A percentile compares a stretch with the other conserved stretches of the same genome.
phyloP scores from a whole-genome alignment of 2,888 invertebrate genomes.

The Pachymerium ferrugineum region DNA sequence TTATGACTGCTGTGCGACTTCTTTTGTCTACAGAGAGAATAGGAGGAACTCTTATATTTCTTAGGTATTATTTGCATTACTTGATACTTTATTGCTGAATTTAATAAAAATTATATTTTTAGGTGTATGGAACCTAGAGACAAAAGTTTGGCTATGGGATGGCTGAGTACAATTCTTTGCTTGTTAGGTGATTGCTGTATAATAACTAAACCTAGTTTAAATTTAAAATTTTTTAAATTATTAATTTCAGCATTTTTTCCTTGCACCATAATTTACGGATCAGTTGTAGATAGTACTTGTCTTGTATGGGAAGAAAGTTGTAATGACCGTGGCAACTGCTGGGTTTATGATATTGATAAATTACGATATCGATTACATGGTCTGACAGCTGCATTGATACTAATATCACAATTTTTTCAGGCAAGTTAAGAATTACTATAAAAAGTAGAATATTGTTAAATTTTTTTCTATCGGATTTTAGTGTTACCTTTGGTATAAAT shows the following conservation, averaged over 20 bases:
- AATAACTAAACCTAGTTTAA: not conserved
- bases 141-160: slow-evolving; percentile 34
- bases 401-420: not conserved
- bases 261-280: slow-evolving; percentile 44
- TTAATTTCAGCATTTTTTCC: slow-evolving; percentile 41
- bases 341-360: slow-evolving; percentile 43
- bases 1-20: slow-evolving; percentile 38
- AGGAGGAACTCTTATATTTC: slow-evolving; percentile 39
- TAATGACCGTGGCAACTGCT: slow-evolving; percentile 43
- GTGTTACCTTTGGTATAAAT: slow-evolving; percentile 20
- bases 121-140: slow-evolving; percentile 35
- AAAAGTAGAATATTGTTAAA: not conserved
- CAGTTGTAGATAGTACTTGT: slow-evolving; percentile 44
- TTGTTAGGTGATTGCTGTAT: slow-evolving; percentile 29
- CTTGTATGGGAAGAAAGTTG: slow-evolving; percentile 45
- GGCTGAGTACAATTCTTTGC: not conserved
- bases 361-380: slow-evolving; percentile 40
- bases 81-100: too few species aligned
- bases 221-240: not conserved
- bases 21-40: slow-evolving; percentile 40
- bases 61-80: slow-evolving; percentile 37
- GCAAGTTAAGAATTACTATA: not conserved
- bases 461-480: not conserved
- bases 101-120: not conserved
- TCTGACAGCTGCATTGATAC: slow-evolving; percentile 34